Evolutionary conservation across 2,888 invertebrate genomes (phyloP).

Genomic region (Mycalesis mineus): DNA sequence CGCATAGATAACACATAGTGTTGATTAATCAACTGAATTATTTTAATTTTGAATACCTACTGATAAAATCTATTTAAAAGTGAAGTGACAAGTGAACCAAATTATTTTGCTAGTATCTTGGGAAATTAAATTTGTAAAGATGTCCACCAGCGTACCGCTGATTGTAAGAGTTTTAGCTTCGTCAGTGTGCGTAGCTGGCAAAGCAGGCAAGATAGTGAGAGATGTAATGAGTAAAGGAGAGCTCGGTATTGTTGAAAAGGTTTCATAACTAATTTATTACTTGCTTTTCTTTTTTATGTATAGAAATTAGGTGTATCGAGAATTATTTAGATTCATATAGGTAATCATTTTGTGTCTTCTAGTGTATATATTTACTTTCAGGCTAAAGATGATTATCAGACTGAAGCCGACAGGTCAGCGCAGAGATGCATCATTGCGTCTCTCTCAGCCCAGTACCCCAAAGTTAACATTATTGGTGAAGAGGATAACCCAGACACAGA

Average conservation of each 20-base stretch:
- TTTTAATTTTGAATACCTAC: no score
- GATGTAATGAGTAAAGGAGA: constrained; percentile 94
- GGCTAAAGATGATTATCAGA: constrained; percentile 96
- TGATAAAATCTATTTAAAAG: no score
- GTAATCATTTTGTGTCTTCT: no score
- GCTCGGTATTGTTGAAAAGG: constrained; percentile 94
- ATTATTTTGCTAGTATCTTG: no score
- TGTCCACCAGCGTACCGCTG: constrained; percentile 78
- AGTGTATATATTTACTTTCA: constrained; percentile 40
- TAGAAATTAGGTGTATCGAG: no score
- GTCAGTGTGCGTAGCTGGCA: constrained; percentile 86
- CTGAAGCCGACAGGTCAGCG: constrained; percentile 97
- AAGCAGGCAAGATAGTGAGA: constrained; percentile 93
- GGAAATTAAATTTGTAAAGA: constrained; percentile 9
- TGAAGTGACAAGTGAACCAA: no score
- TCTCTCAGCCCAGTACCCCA: constrained; percentile 89
- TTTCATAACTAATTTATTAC: constrained; percentile 39
- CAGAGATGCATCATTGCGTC: constrained; percentile 96
- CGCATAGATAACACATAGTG: no score
- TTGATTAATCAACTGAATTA: no score
- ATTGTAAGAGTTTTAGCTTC: constrained; percentile 86
- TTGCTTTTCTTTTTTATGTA: not conserved
- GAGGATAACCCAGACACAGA: constrained; percentile 85
- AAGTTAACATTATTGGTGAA: constrained; percentile 91
- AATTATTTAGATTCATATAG: no score